Evolutionary conservation across 2,113 vertebrate genomes (phyloP).

Genomic region (Pseudorhombus dupliciocellatus): DNA sequence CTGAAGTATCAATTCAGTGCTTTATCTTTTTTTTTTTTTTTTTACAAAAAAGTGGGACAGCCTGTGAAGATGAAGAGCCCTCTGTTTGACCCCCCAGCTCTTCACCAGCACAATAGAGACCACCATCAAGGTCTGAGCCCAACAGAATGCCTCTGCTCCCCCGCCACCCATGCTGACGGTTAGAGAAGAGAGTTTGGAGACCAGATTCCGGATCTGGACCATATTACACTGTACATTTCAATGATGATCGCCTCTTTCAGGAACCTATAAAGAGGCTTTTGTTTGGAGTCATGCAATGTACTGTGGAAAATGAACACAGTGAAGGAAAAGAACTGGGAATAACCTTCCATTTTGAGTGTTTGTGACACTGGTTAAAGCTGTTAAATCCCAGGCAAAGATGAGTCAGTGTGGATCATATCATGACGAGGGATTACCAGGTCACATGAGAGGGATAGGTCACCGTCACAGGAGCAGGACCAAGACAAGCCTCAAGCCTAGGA

Average conservation of each 20-base stretch:
- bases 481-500: neutral
- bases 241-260: slow-evolving; percentile 64
- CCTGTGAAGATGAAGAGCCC: neutral
- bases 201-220: neutral
- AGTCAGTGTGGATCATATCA: slow-evolving; percentile 26
- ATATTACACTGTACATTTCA: slow-evolving; percentile 20
- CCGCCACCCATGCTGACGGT: too few relatives aligned
- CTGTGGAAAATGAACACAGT: neutral
- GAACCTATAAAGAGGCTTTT: slow-evolving; percentile 56
- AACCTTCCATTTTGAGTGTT: neutral
- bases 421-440: slow-evolving; percentile 18
- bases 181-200: neutral
- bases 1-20: slow-evolving; percentile 26
- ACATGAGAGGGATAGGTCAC: neutral
- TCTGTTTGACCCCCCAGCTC: neutral
- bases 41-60: slow-evolving; percentile 7
- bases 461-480: neutral
- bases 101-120: neutral
- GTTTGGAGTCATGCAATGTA: slow-evolving; percentile 30
- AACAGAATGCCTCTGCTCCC: too few relatives aligned
- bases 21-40: slow-evolving; percentile 24
- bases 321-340: neutral
- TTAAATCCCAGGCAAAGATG: slow-evolving; percentile 17
- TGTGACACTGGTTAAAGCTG: neutral
- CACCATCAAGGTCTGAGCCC: neutral